Evolutionary conservation across 1,140 invertebrate species (phyloP).

Genomic region (Dendrolimus kikuchii): DNA sequence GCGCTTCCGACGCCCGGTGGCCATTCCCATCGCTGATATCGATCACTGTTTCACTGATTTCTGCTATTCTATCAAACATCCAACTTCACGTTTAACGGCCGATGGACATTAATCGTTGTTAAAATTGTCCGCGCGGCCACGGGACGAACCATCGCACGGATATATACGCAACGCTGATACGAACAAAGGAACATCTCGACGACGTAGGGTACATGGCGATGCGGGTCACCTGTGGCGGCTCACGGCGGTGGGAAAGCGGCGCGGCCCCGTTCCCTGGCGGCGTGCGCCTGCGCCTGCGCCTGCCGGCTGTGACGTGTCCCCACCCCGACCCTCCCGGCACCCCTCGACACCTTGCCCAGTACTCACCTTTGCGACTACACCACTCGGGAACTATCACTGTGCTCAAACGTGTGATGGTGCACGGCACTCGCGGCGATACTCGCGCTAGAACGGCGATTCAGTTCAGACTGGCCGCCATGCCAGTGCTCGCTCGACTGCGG

Average conservation of each 20-base stretch:
- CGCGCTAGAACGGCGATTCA: conserved; percentile 44
- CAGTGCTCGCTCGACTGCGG: too few relatives aligned
- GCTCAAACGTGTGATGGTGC: conserved; percentile 3
- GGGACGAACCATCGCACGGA: neutral
- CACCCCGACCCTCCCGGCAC: conserved; percentile 7
- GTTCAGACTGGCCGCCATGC: conserved; percentile 29
- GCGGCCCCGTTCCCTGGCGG: conserved; percentile 24
- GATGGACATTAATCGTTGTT: too few relatives aligned
- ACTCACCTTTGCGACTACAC: conserved; percentile 20
- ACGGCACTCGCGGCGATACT: conserved; percentile 39
- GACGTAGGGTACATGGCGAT: conserved; percentile 9
- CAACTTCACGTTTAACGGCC: neutral
- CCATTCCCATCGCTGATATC: conserved; percentile 6
- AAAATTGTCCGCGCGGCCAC: neutral
- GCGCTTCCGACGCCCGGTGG: conserved; percentile 5
- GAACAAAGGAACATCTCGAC: neutral
- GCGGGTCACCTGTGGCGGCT: conserved; percentile 1
- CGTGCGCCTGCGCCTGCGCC: conserved; percentile 27
- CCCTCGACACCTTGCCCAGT: conserved; percentile 1
- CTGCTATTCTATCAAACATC: conserved; percentile 3
- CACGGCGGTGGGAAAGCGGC: conserved; percentile 31
- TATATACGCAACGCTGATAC: neutral
- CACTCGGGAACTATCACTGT: neutral
- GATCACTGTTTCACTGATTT: neutral
- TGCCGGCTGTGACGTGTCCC: conserved; percentile 38